Conservation (phyloP, 2,888 invertebrate species). For the Papilio gigon region DNA sequence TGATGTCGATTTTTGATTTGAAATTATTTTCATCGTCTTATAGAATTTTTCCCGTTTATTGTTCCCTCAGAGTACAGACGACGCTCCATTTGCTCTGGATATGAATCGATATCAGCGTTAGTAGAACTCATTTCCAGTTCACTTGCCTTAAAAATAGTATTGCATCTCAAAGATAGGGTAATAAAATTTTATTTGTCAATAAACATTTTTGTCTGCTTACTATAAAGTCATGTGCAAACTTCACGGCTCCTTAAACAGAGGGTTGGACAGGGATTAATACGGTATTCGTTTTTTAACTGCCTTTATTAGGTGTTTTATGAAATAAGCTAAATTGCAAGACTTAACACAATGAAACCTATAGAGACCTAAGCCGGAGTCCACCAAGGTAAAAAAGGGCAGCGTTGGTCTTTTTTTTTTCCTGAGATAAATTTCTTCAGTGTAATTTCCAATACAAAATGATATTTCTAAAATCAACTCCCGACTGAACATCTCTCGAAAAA, state of each 20-base stretch:
- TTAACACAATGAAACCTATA: too few relatives aligned
- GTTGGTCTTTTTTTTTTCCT: too few relatives aligned
- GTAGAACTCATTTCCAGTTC: slow-evolving; percentile 15
- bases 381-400: too few relatives aligned
- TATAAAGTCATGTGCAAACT: slow-evolving; percentile 2
- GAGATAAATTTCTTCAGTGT: too few relatives aligned
- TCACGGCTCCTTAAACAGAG: background rate
- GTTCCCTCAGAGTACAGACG: background rate
- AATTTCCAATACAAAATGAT: too few relatives aligned
- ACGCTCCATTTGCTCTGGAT: slow-evolving; percentile 17
- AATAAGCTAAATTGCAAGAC: too few relatives aligned
- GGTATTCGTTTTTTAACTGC: background rate
- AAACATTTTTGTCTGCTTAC: slow-evolving; percentile 25
- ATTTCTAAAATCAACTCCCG: too few relatives aligned
- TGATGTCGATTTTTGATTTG: background rate
- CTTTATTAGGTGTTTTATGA: background rate
- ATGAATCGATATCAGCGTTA: slow-evolving; percentile 9
- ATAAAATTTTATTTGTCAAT: slow-evolving; percentile 24
- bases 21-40: background rate
- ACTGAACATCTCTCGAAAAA: too few relatives aligned
- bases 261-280: background rate
- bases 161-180: slow-evolving; percentile 7
- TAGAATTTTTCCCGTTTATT: slow-evolving; percentile 2
- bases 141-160: slow-evolving; percentile 22
- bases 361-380: too few relatives aligned